phyloP scores from a whole-genome alignment of 2,113 vertebrate species.

The Sinocyclocheilus grahami region DNA sequence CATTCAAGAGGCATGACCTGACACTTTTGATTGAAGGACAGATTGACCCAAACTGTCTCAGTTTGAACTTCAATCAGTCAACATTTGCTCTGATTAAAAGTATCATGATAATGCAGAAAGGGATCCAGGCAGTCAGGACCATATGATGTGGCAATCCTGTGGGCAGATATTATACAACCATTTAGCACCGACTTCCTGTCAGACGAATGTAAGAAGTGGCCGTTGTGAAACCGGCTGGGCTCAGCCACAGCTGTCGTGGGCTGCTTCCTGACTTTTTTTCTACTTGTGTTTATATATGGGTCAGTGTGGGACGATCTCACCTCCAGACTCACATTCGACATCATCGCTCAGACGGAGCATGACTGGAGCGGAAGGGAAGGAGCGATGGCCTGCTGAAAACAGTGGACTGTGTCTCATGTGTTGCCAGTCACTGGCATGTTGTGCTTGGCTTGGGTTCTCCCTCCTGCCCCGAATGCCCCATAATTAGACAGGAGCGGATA shows the following conservation, averaged over 20 bases:
- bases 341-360: slow-evolving; percentile 17
- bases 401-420: slow-evolving; percentile 31
- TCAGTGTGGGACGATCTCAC: slow-evolving; percentile 37
- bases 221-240: slow-evolving; percentile 33
- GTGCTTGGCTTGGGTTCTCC: slow-evolving; percentile 60
- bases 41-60: slow-evolving; percentile 30
- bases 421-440: slow-evolving; percentile 54
- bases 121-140: neutral
- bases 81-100: slow-evolving; percentile 23
- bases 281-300: slow-evolving; percentile 51
- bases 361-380: slow-evolving; percentile 34
- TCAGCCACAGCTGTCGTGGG: slow-evolving; percentile 39
- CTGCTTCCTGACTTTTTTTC: slow-evolving; percentile 50
- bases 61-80: slow-evolving; percentile 38
- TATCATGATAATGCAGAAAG: neutral
- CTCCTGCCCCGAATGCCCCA: slow-evolving; percentile 58
- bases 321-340: slow-evolving; percentile 39
- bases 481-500: slow-evolving; percentile 66
- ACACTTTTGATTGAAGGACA: slow-evolving; percentile 30
- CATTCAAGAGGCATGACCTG: slow-evolving; percentile 38
- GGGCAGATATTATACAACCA: neutral
- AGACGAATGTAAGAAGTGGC: slow-evolving; percentile 14
- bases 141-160: neutral
- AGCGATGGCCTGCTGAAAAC: slow-evolving; percentile 43
- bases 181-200: neutral